Evolutionary conservation across 2,797 vertebrate species (phyloP).

Genomic region (Labeo calbasu): DNA sequence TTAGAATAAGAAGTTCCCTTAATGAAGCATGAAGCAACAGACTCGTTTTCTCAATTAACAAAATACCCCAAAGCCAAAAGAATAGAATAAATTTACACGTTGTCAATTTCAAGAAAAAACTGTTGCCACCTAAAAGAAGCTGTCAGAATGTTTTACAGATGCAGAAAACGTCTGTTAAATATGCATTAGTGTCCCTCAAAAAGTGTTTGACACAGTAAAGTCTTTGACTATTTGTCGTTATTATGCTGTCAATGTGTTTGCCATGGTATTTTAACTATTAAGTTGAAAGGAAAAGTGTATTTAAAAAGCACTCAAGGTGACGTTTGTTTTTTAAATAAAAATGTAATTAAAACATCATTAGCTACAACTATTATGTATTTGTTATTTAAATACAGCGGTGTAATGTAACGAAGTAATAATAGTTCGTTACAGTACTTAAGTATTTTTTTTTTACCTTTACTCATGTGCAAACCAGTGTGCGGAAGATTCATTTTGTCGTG

Average conservation of each 20-base stretch:
- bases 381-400: not conserved
- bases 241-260: not conserved
- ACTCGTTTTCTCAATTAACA: slow-evolving; percentile 37
- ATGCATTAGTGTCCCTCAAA: not conserved
- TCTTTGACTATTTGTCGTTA: not conserved
- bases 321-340: not conserved
- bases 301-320: not conserved
- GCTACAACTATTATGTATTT: not conserved
- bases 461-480: no score
- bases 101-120: not conserved
- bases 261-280: not conserved
- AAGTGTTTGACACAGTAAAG: not conserved
- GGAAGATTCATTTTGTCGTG: no score
- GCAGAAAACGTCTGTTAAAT: not conserved
- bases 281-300: not conserved
- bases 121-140: not conserved
- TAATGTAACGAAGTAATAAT: no score
- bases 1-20: slow-evolving; percentile 38
- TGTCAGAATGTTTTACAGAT: not conserved
- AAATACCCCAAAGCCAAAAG: slow-evolving; percentile 30
- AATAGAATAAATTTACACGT: not conserved
- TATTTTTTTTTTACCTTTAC: no score
- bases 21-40: slow-evolving; percentile 33
- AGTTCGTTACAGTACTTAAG: no score
- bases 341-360: not conserved